Evolutionary conservation across 2,797 vertebrate species (phyloP).

Genomic region (Pseudocheirus occidentalis): DNA sequence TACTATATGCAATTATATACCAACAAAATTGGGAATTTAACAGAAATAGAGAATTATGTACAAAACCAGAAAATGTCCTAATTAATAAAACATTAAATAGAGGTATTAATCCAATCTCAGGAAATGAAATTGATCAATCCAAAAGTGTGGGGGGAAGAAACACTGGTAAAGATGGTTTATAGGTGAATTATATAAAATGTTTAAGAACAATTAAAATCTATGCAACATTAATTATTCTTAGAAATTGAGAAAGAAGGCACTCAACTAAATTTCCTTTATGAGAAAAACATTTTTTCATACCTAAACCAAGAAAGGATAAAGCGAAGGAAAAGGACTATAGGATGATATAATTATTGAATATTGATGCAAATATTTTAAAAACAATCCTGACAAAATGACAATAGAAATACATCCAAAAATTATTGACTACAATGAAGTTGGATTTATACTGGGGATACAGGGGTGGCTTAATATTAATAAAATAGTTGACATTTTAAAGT

Average conservation of each 20-base stretch:
- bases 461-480: neutral
- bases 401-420: neutral
- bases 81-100: neutral
- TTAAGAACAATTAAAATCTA: neutral
- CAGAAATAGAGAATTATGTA: neutral
- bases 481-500: neutral
- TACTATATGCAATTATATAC: neutral
- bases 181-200: neutral
- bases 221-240: neutral
- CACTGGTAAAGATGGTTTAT: neutral
- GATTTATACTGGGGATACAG: neutral
- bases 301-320: neutral
- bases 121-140: neutral
- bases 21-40: neutral
- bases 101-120: neutral
- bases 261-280: neutral
- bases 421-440: neutral
- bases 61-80: neutral
- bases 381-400: neutral
- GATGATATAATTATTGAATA: neutral
- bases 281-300: neutral
- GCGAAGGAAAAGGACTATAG: neutral
- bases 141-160: neutral
- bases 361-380: neutral
- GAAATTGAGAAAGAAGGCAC: neutral